Base-by-base conservation (phyloP, 1,140 invertebrate genomes). In the Pantala flavescens region DNA sequence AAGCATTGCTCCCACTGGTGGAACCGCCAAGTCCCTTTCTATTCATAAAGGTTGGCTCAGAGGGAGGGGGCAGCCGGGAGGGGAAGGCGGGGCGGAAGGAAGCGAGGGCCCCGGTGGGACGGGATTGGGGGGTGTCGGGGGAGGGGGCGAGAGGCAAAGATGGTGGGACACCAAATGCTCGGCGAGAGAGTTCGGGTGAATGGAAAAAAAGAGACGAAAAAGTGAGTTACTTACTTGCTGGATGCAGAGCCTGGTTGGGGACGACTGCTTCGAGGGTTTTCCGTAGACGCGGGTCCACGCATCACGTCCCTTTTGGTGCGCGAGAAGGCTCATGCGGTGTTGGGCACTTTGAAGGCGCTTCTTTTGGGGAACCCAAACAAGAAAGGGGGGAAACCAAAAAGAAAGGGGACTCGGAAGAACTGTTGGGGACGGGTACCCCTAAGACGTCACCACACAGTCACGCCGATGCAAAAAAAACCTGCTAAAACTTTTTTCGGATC, bases 41-140 rank as follows among this genome's bases (percentile, higher is more conserved):
- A 63, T 63, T 63, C 49, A 63, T 63, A 63, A 63, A 63, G 49
- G 49, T 63, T 63, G 49, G 49, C 49, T 63, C 49, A 63, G 49
- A 63, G 49, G 49, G 49, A 63, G 49, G 49, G 49, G 12, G 49
- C 3, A 14, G 12, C 3, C 49, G 12, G 49, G 12, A 12, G 49
- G 49, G 49, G 12, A 12, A 63, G 14, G 49, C n/a, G 49, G 49
- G 49, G 49, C n/a, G 16, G 49, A 63, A 63, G 49, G 49, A 21
- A 21, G 49, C 14, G 49, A 63, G 49, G 12, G 49, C 14, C 49
- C 16, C 16, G 12, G 49, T 7, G 49, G 49, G 49, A 63, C 12
- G 49, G 49, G 49, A 63, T 7, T 3, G 2, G 49, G 12, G 49
- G 49, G n/a, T 1, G 49, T 3, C 3, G 5, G 49, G 3, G 49